Evolutionary conservation across 1,140 invertebrate genomes (phyloP), one percentile per base, ranked within the genome.

Genomic region (Trichonephila clavipes): DNA sequence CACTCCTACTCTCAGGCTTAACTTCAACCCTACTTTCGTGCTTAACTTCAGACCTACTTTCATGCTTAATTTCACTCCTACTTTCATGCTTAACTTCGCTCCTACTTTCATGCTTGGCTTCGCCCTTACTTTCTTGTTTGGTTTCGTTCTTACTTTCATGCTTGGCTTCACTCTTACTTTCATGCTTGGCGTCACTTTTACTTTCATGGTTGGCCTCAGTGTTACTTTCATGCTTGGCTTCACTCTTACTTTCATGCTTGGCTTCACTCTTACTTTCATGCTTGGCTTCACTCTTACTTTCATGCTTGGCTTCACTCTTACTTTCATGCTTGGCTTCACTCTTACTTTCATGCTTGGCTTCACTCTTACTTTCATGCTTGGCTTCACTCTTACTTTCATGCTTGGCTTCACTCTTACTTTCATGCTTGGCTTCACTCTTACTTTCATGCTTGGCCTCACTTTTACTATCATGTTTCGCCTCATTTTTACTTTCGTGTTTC

Each of bases 201-300:
- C 24, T 66, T 94, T 95, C 95, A 90, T 96, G 96, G 14, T 94
- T 94, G 21, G 40, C 66, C 8, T 88, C 86, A 77, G 24, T 21
- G 1, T 34, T 66, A 62, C 24, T 62, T 64, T 40, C 8, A 62
- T 77, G 19, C 19, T 93, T 88, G 16, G 4, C 40, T 64, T 88
- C 86, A 86, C 95, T 95, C 83, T 94, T 88, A 40, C 24, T 66
- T 94, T 95, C 95, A 90, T 96, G 96, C 16, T 94, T 94, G 21
- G 40, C 66, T 19, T 88, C 86, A 77, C 40, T 21, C 5, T 34
- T 66, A 62, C 24, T 62, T 64, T 40, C 8, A 62, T 77, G 19
- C 19, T 93, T 88, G 16, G 4, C 40, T 64, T 88, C 86, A 86
- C 95, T 95, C 83, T 94, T 88, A 40, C 24, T 66, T 94, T 95